These are phyloP conservation scores for Tetanocera ferruginea DNA, from an alignment of 2,888 invertebrate genomes.

Conservation along the genomic window DNA sequence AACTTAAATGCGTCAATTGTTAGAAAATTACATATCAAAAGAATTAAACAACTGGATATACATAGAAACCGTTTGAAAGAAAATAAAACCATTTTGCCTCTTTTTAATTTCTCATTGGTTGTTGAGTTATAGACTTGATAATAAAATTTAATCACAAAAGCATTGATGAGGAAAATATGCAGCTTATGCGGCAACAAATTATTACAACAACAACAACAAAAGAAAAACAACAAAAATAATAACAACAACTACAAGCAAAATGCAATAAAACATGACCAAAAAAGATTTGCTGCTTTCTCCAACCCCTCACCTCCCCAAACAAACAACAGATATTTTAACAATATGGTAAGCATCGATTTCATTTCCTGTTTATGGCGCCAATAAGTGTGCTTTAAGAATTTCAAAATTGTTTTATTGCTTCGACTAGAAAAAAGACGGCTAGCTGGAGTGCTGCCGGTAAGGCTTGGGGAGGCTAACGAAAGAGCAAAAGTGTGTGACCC, in stretches of 20 bases:
- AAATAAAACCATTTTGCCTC: too few relatives aligned
- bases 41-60: too few relatives aligned
- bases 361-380: slow-evolving; percentile 22
- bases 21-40: too few relatives aligned
- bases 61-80: too few relatives aligned
- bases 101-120: neutral
- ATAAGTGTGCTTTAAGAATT: slow-evolving; percentile 50
- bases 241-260: neutral
- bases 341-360: slow-evolving; percentile 29
- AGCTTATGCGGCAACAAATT: slow-evolving; percentile 46
- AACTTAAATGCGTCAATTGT: too few relatives aligned
- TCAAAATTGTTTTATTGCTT: slow-evolving; percentile 51
- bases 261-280: neutral
- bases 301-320: neutral
- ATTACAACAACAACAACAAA: slow-evolving; percentile 23
- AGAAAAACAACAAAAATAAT: neutral
- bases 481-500: neutral
- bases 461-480: neutral
- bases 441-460: neutral
- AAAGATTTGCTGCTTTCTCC: neutral
- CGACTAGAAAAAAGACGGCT: slow-evolving; percentile 40
- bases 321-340: neutral
- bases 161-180: slow-evolving; percentile 50
- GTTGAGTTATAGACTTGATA: slow-evolving; percentile 13
- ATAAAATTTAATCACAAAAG: slow-evolving; percentile 46